Evolutionary conservation across 2,797 vertebrate genomes (phyloP), one percentile per base, ranked within the genome.

Genomic region (Chromis chromis): DNA sequence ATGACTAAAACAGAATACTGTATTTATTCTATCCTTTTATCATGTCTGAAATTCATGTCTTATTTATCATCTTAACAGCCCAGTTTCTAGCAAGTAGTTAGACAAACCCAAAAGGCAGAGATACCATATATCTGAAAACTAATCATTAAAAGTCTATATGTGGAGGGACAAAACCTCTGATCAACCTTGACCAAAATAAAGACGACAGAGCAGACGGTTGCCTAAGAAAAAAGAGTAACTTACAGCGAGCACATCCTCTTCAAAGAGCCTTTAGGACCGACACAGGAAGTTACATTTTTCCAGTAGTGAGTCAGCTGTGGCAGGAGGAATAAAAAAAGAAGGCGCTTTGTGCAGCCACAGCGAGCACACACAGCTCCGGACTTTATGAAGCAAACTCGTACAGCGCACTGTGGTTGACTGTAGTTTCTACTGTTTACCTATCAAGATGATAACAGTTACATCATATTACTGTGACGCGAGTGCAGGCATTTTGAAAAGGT

Each of bases 221-320:
- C 53, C 24, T 40, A 50, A 68, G 61, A 74, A 68, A 52, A 81
- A 79, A 74, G 48, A 16, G 6, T 55, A 66, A 72, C 50, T 71
- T 59, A 24, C 58, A 76, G 60, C 48, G 36, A 85, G 84, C 53
- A 40, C 5, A 3, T 76, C 14, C 24, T 52, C 70, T 83, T 87
- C 76, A 86, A 87, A 80, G 70, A 74, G 71, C 67, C 40, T 78
- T 68, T 74, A 66, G 57, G 70, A 81, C 60, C 65, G 28, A 68
- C 52, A 19, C 74, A 88, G 85, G 86, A 91, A 91, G 84, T 88
- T 85, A n/a, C 54, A 25, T 87, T 91, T 89, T 93, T 91, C 91
- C 91, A 94, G 78, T 53, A 36, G 67, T 88, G 89, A 88, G 76
- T 91, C 90, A 91, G 83, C 81, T 78, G 69, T 57, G 71, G 80